These are phyloP conservation scores for Halichoeres trimaculatus DNA, from an alignment of 2,113 vertebrate species.

Conservation along the genomic window DNA sequence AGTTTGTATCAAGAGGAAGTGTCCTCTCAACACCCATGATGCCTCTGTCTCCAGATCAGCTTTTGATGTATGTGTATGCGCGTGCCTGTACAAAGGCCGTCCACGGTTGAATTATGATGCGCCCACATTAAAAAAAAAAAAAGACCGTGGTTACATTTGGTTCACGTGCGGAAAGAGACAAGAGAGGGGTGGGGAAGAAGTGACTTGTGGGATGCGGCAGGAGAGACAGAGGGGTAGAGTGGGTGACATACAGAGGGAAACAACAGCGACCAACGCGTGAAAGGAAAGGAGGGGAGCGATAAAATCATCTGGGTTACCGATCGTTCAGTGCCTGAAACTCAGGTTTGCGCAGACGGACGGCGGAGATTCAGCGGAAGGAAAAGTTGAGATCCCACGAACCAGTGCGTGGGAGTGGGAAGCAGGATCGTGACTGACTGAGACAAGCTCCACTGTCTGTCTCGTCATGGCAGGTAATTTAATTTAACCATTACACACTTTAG, in stretches of 20 bases:
- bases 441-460: constrained; percentile 79
- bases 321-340: constrained; percentile 9
- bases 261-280: constrained; percentile 39
- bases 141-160: constrained; percentile 38
- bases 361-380: constrained; percentile 54
- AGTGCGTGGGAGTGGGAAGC: constrained; percentile 78
- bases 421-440: constrained; percentile 76
- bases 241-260: constrained; percentile 10
- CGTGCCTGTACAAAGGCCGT: not conserved
- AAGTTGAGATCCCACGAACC: constrained; percentile 71
- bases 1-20: not conserved
- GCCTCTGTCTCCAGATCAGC: not conserved
- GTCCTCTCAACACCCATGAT: not conserved
- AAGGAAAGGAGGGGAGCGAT: not conserved
- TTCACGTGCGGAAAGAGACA: constrained; percentile 56
- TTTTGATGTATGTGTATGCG: constrained; percentile 11
- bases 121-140: constrained; percentile 18
- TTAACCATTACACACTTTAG: not conserved
- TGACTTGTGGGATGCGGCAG: constrained; percentile 68
- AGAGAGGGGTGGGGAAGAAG: constrained; percentile 52
- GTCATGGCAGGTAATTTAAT: constrained; percentile 83
- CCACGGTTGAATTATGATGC: constrained; percentile 5
- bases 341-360: constrained; percentile 27
- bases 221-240: constrained; percentile 17
- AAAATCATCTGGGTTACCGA: not conserved